Evolutionary conservation across 2,888 invertebrate species (phyloP).

Genomic region (Argyresthia goedartella): DNA sequence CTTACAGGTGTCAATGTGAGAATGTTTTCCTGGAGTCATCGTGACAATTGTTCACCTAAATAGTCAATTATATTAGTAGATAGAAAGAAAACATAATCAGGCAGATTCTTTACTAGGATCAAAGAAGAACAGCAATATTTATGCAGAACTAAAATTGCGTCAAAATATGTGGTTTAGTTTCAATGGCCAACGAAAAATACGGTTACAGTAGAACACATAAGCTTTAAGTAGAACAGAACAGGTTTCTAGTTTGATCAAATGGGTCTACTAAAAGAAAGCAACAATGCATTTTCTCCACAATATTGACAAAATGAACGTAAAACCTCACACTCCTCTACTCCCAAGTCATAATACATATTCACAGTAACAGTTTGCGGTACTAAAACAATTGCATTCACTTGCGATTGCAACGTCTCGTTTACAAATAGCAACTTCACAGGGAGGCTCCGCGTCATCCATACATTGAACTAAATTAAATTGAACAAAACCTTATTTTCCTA

Average conservation of each 20-base stretch:
- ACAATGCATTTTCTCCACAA: neutral
- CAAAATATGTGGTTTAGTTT: too few species aligned
- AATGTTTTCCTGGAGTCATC: too few species aligned
- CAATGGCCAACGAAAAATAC: neutral
- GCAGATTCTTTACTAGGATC: neutral
- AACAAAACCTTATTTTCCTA: conserved; percentile 12
- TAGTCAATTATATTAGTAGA: neutral
- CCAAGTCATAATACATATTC: conserved; percentile 33
- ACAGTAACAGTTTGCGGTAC: conserved; percentile 50
- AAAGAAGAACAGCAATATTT: neutral
- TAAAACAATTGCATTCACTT: conserved; percentile 52
- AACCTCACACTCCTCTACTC: conserved; percentile 13
- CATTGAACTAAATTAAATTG: conserved; percentile 10
- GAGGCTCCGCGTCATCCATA: conserved; percentile 15
- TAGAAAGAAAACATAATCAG: neutral
- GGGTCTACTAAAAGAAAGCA: neutral
- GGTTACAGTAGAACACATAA: too few species aligned
- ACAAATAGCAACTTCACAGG: neutral
- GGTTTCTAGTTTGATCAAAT: neutral
- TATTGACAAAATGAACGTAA: neutral
- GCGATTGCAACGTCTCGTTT: conserved; percentile 17
- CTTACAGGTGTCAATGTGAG: too few species aligned
- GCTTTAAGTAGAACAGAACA: too few species aligned
- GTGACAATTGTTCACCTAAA: too few species aligned
- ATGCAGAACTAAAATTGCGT: too few species aligned